Evolutionary conservation across 23 tunicate species (phyloP).

Genomic region (Trididemnum nubilum): DNA sequence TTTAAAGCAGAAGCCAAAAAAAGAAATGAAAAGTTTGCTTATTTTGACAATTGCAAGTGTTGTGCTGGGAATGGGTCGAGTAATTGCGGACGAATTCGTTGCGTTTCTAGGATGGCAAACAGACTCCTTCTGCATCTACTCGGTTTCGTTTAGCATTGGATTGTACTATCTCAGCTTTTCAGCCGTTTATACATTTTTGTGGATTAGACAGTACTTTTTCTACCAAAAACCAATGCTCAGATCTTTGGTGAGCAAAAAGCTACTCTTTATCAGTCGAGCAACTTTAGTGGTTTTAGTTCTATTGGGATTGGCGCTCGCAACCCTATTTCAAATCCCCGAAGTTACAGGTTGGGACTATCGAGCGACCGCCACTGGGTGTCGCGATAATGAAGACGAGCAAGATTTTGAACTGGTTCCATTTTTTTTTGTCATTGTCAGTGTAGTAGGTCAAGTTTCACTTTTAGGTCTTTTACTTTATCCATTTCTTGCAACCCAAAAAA

Average conservation of each 20-base stretch:
- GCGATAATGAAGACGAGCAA: slow-evolving; percentile 42
- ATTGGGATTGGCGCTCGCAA: slow-evolving; percentile 24
- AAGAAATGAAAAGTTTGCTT: neutral
- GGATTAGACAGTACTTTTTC: slow-evolving; percentile 69
- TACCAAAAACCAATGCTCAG: slow-evolving; percentile 43
- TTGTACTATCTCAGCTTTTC: slow-evolving; percentile 32
- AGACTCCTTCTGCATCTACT: slow-evolving; percentile 23
- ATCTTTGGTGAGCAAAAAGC: slow-evolving; percentile 14
- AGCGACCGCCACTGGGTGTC: slow-evolving; percentile 70
- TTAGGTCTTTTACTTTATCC: slow-evolving; percentile 68
- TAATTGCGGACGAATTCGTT: slow-evolving; percentile 46
- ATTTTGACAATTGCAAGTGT: neutral
- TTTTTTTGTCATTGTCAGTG: neutral
- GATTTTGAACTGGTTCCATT: slow-evolving; percentile 50
- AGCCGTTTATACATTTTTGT: slow-evolving; percentile 58
- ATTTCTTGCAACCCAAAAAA: neutral
- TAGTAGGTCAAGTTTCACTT: slow-evolving; percentile 38
- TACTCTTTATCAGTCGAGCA: slow-evolving; percentile 42
- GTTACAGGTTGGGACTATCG: slow-evolving; percentile 59
- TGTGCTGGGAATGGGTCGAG: slow-evolving; percentile 12
- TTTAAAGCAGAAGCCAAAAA: neutral
- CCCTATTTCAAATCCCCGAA: slow-evolving; percentile 50
- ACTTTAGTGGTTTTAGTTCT: slow-evolving; percentile 31
- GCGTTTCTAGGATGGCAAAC: slow-evolving; percentile 70
- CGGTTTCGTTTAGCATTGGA: slow-evolving; percentile 41